Percentiles rank a stretch among this genome's conserved stretches.
Conservation (phyloP, 2,888 invertebrate species). For the Scaptomyza caliginosa region DNA sequence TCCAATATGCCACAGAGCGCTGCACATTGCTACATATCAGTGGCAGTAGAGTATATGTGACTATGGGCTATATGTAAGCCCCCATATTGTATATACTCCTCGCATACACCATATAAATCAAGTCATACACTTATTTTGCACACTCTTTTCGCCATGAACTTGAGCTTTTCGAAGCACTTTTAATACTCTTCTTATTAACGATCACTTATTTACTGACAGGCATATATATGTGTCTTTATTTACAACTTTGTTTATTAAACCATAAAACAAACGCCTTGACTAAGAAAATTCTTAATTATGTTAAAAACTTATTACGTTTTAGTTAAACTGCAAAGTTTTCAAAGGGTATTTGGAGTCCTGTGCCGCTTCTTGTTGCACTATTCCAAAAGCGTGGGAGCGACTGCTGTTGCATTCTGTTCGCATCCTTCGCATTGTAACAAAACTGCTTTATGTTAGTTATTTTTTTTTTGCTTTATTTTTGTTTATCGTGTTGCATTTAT, state of each 20-base stretch:
- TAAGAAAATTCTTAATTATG: too few relatives aligned
- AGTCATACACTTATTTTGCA: constrained; percentile 57
- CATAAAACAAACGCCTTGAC: too few relatives aligned
- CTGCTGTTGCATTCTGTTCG: constrained; percentile 49
- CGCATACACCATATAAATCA: constrained; percentile 61
- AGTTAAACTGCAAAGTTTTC: too few relatives aligned
- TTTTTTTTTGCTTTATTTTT: constrained; percentile 10
- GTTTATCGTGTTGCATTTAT: constrained; percentile 59
- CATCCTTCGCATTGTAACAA: constrained; percentile 50
- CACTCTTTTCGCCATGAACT: constrained; percentile 52
- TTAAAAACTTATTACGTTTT: too few relatives aligned
- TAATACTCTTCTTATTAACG: constrained; percentile 12
- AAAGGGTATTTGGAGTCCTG: constrained; percentile 12
- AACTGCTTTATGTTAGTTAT: constrained; percentile 23
- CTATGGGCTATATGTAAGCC: constrained; percentile 36
- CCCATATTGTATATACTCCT: constrained; percentile 39
- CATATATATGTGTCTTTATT: too few relatives aligned
- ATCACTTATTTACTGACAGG: too few relatives aligned
- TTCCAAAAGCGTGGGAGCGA: constrained; percentile 20
- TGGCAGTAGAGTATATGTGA: constrained; percentile 22
- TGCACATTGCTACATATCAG: constrained; percentile 40
- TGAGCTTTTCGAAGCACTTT: constrained; percentile 24
- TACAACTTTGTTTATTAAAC: too few relatives aligned
- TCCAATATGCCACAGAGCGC: constrained; percentile 51
- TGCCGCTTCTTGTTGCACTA: background rate